Percentiles rank a stretch among this genome's conserved stretches.
phyloP scores from a whole-genome alignment of 2,797 vertebrate genomes.

The Mallotus villosus region DNA sequence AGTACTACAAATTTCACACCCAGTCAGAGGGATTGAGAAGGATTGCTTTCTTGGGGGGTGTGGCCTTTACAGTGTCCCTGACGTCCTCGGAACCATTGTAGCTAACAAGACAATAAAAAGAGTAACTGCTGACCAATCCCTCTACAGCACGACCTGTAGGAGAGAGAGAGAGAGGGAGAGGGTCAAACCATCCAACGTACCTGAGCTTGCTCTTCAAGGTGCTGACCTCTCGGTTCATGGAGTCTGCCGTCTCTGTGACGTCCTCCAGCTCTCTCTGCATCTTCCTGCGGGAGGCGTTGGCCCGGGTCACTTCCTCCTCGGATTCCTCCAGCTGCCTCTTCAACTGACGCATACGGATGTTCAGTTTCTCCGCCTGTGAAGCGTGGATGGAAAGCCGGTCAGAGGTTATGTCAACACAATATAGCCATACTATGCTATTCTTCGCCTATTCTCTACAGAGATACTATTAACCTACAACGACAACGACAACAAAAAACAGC shows the following conservation, averaged over 20 bases:
- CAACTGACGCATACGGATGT: conserved; percentile 88
- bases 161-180: not conserved
- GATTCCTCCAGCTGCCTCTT: conserved; percentile 95
- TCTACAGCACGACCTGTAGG: not conserved
- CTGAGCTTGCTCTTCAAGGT: conserved; percentile 90
- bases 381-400: not conserved
- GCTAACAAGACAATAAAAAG: not conserved
- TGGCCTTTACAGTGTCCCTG: not conserved
- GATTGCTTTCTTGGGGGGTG: too few species aligned
- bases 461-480: not conserved
- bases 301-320: conserved; percentile 89
- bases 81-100: not conserved
- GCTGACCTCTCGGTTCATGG: conserved; percentile 91
- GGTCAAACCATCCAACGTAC: conserved; percentile 47
- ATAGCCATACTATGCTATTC: too few species aligned
- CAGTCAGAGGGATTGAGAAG: too few species aligned
- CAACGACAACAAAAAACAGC: too few species aligned
- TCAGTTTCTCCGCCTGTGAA: conserved; percentile 87
- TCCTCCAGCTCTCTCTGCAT: conserved; percentile 95
- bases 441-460: not conserved
- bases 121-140: not conserved
- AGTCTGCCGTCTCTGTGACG: conserved; percentile 82
- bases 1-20: too few species aligned
- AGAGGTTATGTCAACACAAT: not conserved
- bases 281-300: conserved; percentile 90